A percentile compares a stretch with the other conserved stretches of the same genome.
Evolutionary conservation across 2,888 invertebrate genomes (phyloP).

Genomic region (Copidosoma aretas): DNA sequence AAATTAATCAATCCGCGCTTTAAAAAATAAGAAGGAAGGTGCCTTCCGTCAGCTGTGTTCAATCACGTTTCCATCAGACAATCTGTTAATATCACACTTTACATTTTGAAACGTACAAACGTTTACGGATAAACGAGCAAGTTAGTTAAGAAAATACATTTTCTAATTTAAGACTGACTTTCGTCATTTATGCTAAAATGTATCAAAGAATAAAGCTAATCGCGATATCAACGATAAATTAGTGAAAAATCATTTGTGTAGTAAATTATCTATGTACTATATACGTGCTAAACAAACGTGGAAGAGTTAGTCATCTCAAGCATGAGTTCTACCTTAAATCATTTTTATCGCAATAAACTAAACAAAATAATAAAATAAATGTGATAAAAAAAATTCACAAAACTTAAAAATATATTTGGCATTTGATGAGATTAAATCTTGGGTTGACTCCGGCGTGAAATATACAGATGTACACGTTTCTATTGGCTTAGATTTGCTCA

Average conservation of each 20-base stretch:
- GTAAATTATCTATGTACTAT: slow-evolving; percentile 23
- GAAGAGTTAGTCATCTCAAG: slow-evolving; percentile 11
- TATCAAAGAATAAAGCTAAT: slow-evolving; percentile 18
- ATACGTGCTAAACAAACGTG: slow-evolving; percentile 19
- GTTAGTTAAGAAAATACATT: slow-evolving; percentile 21
- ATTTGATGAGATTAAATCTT: slow-evolving; percentile 23
- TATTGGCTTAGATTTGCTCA: no score
- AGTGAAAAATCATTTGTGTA: not conserved
- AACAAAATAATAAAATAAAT: slow-evolving; percentile 13
- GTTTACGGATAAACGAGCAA: not conserved
- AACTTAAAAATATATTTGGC: slow-evolving; percentile 6
- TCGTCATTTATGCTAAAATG: slow-evolving; percentile 31
- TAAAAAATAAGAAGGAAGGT: not conserved
- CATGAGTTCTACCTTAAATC: slow-evolving; percentile 15
- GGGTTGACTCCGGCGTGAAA: no score
- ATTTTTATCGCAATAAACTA: no score
- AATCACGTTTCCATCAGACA: not conserved
- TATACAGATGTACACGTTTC: no score
- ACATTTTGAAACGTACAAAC: not conserved
- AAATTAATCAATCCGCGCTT: no score
- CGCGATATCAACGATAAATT: slow-evolving; percentile 6
- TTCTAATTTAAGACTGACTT: slow-evolving; percentile 33
- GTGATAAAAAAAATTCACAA: slow-evolving; percentile 18
- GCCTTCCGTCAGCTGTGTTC: not conserved
- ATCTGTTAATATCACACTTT: not conserved